Base-by-base conservation (phyloP, 1,140 invertebrate genomes). In the Pentalonia nigronervosa region DNA sequence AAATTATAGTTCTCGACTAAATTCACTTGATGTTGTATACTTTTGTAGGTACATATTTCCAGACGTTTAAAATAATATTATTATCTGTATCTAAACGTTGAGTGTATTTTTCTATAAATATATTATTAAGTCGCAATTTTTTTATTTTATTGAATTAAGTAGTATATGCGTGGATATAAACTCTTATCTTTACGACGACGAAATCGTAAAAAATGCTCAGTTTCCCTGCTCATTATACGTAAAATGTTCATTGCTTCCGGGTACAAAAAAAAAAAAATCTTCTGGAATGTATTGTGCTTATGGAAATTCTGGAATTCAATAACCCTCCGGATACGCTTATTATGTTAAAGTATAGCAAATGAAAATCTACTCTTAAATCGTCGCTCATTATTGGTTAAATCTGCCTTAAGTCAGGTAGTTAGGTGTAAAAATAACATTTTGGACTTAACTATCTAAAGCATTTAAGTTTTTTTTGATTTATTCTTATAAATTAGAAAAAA, bases 301-400 rank as follows among this genome's bases (percentile, higher is more conserved):
- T 92, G 76, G 76, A 84, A 84, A 92, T 92, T 83, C 21, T 48
- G 30, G 9, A 36, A 92, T 83, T 41, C 91, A 91, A 91, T 91
- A 83, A 91, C 90, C 67, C 45, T 25, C 56, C 9, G 60, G 90
- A 91, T 83, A 45, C n/a, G 30, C 21, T 76, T 81, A 83, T 48
- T 83, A 83, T 83, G 47, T 91, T 83, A 83, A 91, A 76, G 90
- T 83, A 67, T 36, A 23, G 90, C 2, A 83, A 91, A 76, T 45
- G 67, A 91, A 91, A 91, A 91, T 45, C 60, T 47, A 47, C 30
- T 45, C 20, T 91, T 83, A 21, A 91, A 83, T n/a, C 7, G 30
- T n/a, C 90, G 67, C 48, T 48, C n/a, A 91, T 84, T 41, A 36
- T 25, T 41, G 41, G 36, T 36, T 76, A 76, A 76, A 76, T 76